Evolutionary conservation across 2,113 vertebrate species (phyloP).

Genomic region (Dinomys branickii): DNA sequence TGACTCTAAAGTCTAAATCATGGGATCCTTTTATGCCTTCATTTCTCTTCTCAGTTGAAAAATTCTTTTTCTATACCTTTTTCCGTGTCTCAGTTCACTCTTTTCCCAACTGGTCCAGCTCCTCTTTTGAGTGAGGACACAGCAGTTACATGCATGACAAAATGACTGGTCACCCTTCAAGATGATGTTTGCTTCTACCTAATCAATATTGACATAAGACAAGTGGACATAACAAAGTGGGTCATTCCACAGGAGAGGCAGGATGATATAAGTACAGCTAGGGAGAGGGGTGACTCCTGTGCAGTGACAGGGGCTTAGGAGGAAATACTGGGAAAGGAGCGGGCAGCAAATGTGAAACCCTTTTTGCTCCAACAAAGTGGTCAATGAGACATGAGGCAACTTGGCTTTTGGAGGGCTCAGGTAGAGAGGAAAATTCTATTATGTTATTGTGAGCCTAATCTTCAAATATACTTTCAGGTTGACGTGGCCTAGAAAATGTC

Average conservation of each 20-base stretch:
- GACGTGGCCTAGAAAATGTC: not conserved
- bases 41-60: constrained; percentile 33
- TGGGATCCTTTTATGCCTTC: not conserved
- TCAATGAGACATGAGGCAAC: not conserved
- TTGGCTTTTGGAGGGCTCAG: not conserved
- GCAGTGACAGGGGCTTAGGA: not conserved
- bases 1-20: not conserved
- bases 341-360: not conserved
- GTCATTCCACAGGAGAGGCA: not conserved
- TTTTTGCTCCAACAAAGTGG: not conserved
- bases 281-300: not conserved
- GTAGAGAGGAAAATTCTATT: not conserved
- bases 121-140: not conserved
- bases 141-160: not conserved
- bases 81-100: not conserved
- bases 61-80: not conserved
- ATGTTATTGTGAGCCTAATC: not conserved
- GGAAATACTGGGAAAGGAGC: not conserved
- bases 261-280: not conserved
- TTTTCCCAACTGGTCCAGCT: not conserved
- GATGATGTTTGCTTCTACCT: not conserved
- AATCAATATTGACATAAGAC: not conserved
- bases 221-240: no score
- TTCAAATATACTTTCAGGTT: not conserved
- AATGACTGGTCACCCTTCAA: not conserved